These are phyloP conservation scores for Tetramorium bicarinatum DNA, from an alignment of 2,888 invertebrate species.

Conservation along the genomic window DNA sequence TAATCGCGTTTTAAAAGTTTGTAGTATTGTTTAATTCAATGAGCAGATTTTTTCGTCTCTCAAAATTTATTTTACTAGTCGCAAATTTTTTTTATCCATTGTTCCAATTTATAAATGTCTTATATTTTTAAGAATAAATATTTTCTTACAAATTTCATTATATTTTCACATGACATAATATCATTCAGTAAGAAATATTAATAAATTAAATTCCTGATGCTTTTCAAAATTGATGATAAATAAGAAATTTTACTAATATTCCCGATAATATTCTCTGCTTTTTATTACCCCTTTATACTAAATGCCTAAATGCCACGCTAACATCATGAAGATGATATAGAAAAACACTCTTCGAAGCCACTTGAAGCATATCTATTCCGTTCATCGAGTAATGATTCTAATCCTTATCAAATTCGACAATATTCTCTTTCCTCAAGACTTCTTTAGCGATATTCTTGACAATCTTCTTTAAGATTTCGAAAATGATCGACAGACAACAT, in stretches of 20 bases:
- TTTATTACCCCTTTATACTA: neutral
- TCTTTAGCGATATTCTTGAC: neutral
- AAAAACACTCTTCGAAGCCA: neutral
- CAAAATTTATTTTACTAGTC: neutral
- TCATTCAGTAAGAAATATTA: neutral
- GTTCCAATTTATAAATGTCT: neutral
- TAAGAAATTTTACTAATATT: neutral
- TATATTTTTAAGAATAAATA: neutral
- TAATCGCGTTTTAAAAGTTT: too few species aligned
- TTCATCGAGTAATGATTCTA: neutral
- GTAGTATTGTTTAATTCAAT: too few species aligned
- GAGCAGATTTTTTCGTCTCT: neutral
- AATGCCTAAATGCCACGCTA: neutral
- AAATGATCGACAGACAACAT: neutral
- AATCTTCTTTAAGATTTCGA: neutral
- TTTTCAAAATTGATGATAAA: neutral
- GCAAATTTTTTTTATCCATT: neutral
- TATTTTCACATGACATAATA: too few species aligned
- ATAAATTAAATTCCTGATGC: neutral
- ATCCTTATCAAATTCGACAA: constrained; percentile 29
- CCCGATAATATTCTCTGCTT: neutral
- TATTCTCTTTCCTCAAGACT: neutral
- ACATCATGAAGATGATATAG: neutral
- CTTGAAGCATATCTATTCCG: neutral
- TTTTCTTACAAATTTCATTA: neutral